phyloP scores from a whole-genome alignment of 1,140 invertebrate species.

The Pinna nobilis region DNA sequence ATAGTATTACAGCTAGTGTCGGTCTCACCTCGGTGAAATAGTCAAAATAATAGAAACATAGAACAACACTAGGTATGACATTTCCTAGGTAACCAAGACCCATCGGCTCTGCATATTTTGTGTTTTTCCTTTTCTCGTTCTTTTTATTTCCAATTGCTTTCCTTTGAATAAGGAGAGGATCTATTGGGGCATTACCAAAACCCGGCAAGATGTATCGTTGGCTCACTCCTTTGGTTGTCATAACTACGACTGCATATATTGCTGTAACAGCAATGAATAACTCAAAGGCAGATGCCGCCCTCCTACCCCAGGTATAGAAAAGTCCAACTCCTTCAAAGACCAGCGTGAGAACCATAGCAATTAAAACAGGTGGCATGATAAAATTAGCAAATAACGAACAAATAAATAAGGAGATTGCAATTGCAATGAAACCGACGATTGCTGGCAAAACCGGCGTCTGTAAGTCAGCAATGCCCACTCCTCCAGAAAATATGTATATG shows the following conservation, averaged over 20 bases:
- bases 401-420: constrained; percentile 56
- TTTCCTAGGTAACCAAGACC: constrained; percentile 64
- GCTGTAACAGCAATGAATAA: constrained; percentile 59
- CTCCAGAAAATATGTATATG: constrained; percentile 43
- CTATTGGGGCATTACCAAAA: constrained; percentile 62
- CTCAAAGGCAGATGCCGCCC: constrained; percentile 62
- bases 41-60: constrained; percentile 59
- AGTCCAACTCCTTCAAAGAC: constrained; percentile 60
- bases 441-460: constrained; percentile 47
- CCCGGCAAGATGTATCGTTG: constrained; percentile 63
- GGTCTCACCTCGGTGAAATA: constrained; percentile 57
- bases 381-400: constrained; percentile 64
- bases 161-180: constrained; percentile 54
- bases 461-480: constrained; percentile 21
- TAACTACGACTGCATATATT: constrained; percentile 62
- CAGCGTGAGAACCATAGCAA: constrained; percentile 55
- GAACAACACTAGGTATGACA: constrained; percentile 52
- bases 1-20: constrained; percentile 53
- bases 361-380: constrained; percentile 60
- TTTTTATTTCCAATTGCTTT: constrained; percentile 40
- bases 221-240: constrained; percentile 64
- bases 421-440: constrained; percentile 55
- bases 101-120: constrained; percentile 64
- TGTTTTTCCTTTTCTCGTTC: constrained; percentile 62
- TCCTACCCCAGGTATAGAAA: constrained; percentile 55